These are phyloP conservation scores for Tokudaia tokunoshimensis DNA, from an alignment of 2,797 vertebrate genomes.

Conservation along the genomic window DNA sequence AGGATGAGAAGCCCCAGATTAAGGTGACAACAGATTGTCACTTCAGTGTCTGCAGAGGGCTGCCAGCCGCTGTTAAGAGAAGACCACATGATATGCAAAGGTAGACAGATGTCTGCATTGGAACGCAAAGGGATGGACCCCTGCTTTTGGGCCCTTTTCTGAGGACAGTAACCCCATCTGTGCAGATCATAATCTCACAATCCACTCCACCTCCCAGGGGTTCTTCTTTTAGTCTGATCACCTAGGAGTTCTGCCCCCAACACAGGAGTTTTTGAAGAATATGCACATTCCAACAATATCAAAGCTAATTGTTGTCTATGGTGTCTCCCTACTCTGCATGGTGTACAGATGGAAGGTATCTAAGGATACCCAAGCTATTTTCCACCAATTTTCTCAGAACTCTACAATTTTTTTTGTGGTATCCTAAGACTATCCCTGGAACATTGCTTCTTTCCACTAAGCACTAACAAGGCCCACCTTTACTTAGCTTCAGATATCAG, in stretches of 20 bases:
- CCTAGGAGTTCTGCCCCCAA: neutral
- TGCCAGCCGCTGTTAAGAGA: neutral
- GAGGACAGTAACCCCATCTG: neutral
- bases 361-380: neutral
- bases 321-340: neutral
- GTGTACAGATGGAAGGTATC: neutral
- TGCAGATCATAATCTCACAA: too few species aligned
- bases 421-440: neutral
- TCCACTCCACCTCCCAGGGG: neutral
- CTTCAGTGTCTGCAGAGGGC: neutral
- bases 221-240: neutral
- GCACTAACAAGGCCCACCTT: neutral
- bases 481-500: neutral
- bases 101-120: neutral
- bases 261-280: neutral
- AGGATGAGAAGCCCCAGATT: neutral
- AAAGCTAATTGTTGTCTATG: neutral
- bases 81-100: rapidly evolving
- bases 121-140: neutral
- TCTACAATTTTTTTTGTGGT: neutral
- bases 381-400: neutral
- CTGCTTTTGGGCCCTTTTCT: too few species aligned
- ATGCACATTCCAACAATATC: too few species aligned
- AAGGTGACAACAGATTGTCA: neutral
- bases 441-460: neutral